Evolutionary conservation across 1,140 invertebrate genomes (phyloP), one percentile per base, ranked within the genome.

Genomic region (Papilio dardanus): DNA sequence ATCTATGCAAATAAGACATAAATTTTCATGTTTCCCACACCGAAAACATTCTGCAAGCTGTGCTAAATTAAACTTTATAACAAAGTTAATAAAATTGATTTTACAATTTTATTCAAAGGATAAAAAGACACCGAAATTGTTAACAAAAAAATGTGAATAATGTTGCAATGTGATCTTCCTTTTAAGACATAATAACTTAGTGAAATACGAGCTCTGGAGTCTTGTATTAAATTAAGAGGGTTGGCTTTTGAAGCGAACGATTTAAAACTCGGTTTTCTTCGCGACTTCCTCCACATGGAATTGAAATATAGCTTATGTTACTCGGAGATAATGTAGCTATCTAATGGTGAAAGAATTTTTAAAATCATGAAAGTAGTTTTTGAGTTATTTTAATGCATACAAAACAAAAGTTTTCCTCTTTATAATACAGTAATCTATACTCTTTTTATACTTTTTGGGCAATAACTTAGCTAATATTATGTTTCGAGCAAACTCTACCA

Each of bases 111-210:
- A 12, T 21, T 28, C 12, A 28, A 58, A 16, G 50, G 12, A 10
- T 12, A 28, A 28, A 58, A 58, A 35, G 66, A 68, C 31, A 21
- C 66, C 33, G 16, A 68, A 68, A 68, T 24, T 68, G 66, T 35
- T 33, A 37, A 35, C 62, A 66, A 66, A 68, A 68, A 68, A 68
- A 68, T 21, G 35, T 68, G 31, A 68, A 68, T 68, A 35, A 68
- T 68, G 35, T 68, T 68, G 66, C 66, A 68, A 68, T 68, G 12
- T 68, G 66, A 68, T 68, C 66, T 28, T 58, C 54, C 24, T 58
- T 58, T 58, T 58, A 58, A 58, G 54, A 58, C 21, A 24, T 58
- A 28, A 58, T 58, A 58, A 58, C 54, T 58, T 28, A 58, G 24
- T 3, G 54, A 58, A 58, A 58, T 58, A 28, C 54, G 54, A 58